Percentiles rank a stretch among this genome's conserved stretches.
Evolutionary conservation across 2,888 invertebrate genomes (phyloP).

Genomic region (Caenorhabditis uteleia): DNA sequence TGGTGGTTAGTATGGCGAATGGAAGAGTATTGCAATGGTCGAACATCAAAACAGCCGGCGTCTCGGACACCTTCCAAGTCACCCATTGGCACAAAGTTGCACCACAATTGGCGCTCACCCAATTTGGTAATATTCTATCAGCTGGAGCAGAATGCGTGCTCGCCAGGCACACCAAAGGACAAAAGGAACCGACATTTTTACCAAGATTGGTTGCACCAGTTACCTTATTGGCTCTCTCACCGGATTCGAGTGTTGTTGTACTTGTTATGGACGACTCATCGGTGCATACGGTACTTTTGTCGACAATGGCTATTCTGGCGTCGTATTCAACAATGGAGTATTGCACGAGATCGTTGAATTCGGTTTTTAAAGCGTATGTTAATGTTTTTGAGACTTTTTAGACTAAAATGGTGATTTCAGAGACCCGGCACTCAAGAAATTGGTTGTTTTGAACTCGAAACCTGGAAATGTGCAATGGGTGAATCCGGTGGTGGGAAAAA

Average conservation of each 20-base stretch:
- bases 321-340: conserved; percentile 28
- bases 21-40: conserved; percentile 38
- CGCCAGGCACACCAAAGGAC: conserved; percentile 28
- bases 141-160: conserved; percentile 47
- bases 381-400: no score
- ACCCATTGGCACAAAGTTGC: conserved; percentile 40
- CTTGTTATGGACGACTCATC: conserved; percentile 55
- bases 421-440: conserved; percentile 41
- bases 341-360: conserved; percentile 35
- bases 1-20: conserved; percentile 24
- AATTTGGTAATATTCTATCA: conserved; percentile 41
- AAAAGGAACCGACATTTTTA: conserved; percentile 30
- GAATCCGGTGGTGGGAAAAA: conserved; percentile 23
- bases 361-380: conserved; percentile 26
- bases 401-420: no score
- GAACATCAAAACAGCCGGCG: conserved; percentile 22
- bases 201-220: conserved; percentile 40
- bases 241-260: conserved; percentile 30
- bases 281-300: conserved; percentile 47
- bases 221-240: conserved; percentile 17
- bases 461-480: conserved; percentile 62
- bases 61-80: conserved; percentile 16
- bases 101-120: conserved; percentile 30
- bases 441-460: conserved; percentile 52
- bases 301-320: conserved; percentile 51